Evolutionary conservation across 2,888 invertebrate genomes (phyloP), one percentile per base, ranked within the genome.

Genomic region (Endotricha flammealis): DNA sequence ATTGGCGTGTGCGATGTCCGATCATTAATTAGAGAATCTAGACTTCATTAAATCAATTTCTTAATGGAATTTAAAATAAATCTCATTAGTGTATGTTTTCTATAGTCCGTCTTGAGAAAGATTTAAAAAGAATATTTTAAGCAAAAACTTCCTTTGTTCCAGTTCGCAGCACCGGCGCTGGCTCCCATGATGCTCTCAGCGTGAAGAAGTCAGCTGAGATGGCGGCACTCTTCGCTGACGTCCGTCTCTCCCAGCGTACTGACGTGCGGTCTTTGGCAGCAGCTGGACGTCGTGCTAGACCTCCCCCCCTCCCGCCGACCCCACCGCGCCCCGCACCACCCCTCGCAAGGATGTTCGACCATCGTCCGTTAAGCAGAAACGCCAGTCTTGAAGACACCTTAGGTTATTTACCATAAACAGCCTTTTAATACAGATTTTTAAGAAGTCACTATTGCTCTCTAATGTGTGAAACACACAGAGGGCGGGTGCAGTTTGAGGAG

Each of bases 171-270:
- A 82, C 82, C 0, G 86, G 86, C 23, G 88, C 89, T 0, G 85
- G 85, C 10, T 88, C 89, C 0, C 88, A 89, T 32, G 94, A 94
- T 54, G 94, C 94, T 0, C 77, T 95, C 0, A 94, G 94, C 35
- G 94, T 95, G 14, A 95, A 95, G 73, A 95, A 95, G 67, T 93
- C 94, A 2, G 95, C 95, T 0, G 95, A 95, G 71, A 95, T 95
- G 57, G 95, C 95, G 0, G 95, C 95, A 0, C 80, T 95, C 14
- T 95, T 96, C 67, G 93, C 93, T 0, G 93, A 94, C 60, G 90
- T 92, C 28, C 90, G 91, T 22, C 82, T 92, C 1, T 91, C 90
- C 13, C 92, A 92, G 71, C 89, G 92, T 8, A 92, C 92, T 0
- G 92, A 92, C 64, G 91, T 92, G 35, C 71, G 86, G 1, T 64